These are phyloP conservation scores for Falco biarmicus DNA, from an alignment of 2,797 vertebrate species.

Conservation along the genomic window DNA sequence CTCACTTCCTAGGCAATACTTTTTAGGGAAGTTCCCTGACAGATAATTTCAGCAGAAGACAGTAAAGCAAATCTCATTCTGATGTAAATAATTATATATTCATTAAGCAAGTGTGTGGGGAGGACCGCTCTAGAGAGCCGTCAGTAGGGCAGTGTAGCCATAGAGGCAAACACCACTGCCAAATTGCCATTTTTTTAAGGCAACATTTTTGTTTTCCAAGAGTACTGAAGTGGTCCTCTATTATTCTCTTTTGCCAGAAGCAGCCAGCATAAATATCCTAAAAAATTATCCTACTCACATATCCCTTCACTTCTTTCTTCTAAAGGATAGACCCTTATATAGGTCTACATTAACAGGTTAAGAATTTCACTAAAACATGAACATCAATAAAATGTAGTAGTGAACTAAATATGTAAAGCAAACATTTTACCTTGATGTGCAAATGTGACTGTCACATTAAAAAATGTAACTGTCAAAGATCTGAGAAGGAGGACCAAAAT, in stretches of 20 bases:
- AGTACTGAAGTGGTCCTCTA: neutral
- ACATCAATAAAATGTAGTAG: neutral
- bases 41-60: neutral
- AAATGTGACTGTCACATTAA: neutral
- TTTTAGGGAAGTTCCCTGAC: neutral
- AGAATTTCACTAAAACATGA: neutral
- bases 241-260: neutral
- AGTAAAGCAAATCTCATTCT: neutral
- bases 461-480: neutral
- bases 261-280: neutral
- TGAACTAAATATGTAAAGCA: neutral
- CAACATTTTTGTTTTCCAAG: neutral
- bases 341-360: neutral
- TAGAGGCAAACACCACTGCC: neutral
- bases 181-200: neutral
- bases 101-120: neutral
- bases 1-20: neutral
- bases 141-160: neutral
- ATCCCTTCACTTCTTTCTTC: neutral
- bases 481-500: neutral
- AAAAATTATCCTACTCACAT: neutral
- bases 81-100: neutral
- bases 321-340: neutral
- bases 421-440: constrained; percentile 13
- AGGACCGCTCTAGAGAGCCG: neutral